Conservation (phyloP, 2,113 vertebrate genomes). For the Salvelinus fontinalis region DNA sequence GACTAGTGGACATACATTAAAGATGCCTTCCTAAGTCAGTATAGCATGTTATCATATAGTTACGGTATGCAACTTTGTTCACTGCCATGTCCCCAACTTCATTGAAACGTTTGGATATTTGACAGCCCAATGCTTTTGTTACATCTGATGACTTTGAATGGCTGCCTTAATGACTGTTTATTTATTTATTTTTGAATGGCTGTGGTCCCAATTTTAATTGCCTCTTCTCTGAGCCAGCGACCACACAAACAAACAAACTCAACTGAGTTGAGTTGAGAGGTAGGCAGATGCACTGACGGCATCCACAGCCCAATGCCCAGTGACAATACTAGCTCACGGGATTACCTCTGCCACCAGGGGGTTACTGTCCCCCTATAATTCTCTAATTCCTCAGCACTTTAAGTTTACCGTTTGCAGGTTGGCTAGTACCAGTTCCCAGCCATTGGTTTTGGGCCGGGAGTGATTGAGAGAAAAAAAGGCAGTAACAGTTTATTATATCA, state of each 20-base stretch:
- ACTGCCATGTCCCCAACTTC: neutral
- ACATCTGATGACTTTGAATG: slow-evolving; percentile 9
- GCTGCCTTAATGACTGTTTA: slow-evolving; percentile 12
- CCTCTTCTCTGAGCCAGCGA: slow-evolving; percentile 7
- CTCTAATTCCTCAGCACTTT: too few relatives aligned
- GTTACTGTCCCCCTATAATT: too few relatives aligned
- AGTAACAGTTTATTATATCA: too few relatives aligned
- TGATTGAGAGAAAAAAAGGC: too few relatives aligned
- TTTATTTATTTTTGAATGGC: slow-evolving; percentile 1
- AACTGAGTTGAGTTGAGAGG: neutral
- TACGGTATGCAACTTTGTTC: too few relatives aligned
- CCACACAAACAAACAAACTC: slow-evolving; percentile 2
- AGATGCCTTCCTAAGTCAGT: too few relatives aligned
- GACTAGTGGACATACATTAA: too few relatives aligned
- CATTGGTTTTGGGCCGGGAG: too few relatives aligned
- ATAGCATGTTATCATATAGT: too few relatives aligned
- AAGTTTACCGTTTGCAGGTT: too few relatives aligned
- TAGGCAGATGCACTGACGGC: neutral
- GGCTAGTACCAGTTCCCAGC: too few relatives aligned
- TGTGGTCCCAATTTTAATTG: slow-evolving; percentile 10
- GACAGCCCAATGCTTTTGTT: neutral
- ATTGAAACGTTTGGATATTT: slow-evolving; percentile 4
- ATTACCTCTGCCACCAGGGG: neutral
- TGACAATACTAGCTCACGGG: slow-evolving; percentile 1
- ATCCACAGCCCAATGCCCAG: slow-evolving; percentile 2